Base-by-base conservation (phyloP, 2,797 vertebrate genomes). In the Rhynchonycteris naso region DNA sequence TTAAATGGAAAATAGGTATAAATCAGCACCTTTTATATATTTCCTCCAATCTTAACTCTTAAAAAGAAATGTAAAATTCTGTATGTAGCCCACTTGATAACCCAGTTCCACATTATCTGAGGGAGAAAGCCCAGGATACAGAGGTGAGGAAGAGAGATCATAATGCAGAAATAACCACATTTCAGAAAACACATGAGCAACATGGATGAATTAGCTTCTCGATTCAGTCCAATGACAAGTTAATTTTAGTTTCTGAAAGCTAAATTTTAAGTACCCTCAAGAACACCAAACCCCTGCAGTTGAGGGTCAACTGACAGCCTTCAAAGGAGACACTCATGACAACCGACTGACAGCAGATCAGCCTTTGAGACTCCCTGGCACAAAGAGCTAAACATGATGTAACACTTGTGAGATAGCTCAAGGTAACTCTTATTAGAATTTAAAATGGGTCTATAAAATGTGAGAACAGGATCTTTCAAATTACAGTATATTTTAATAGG, bases 11-110 rank as follows among this genome's bases (percentile, higher is more conserved):
- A 85, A 58, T 4, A 74, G 8, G 1, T 80, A 59, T 52, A 72
- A 76, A 93, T 72, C n/a, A 83, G 15, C 47, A 90, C 84, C 74
- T 79, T 76, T 78, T n/a, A 83, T n/a, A 83, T 10, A 75, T 97
- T 56, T 94, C 65, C 79, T 95, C 71, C 14, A 0, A 35, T 78
- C 16, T 81, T 91, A 33, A 92, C 9, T 15, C 14, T 11, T 92
- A 28, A 22, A 75, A 95, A 85, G 16, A 65, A 3, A 66, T 16
- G 9, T 63, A 59, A 96, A 78, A 76, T 61, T 47, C 52, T 90
- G n/a, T 19, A 50, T 90, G 28, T 19, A 50, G 30, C 18, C 33
- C 15, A 58, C 4, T 69, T 66, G 66, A 50, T 21, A 61, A 38
- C 7, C 7, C 14, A 59, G 15, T 0, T 8, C 7, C 24, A 66